phyloP scores from a whole-genome alignment of 1,140 invertebrate species.

The Carcinoscorpius rotundicauda region DNA sequence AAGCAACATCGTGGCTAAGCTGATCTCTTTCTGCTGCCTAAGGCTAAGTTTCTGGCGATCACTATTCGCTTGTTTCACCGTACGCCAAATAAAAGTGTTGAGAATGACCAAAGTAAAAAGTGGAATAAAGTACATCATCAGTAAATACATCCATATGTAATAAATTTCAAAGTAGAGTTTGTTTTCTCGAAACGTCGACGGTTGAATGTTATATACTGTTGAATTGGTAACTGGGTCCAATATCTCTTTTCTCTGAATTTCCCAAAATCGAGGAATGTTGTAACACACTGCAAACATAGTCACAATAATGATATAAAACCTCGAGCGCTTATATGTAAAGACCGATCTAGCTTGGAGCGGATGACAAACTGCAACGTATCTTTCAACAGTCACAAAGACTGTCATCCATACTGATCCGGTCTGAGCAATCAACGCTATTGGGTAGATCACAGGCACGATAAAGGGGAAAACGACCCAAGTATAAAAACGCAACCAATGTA shows the following conservation, averaged over 20 bases:
- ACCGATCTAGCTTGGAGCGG: slow-evolving; percentile 72
- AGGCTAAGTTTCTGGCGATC: slow-evolving; percentile 63
- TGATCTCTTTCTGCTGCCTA: slow-evolving; percentile 69
- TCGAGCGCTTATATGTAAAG: slow-evolving; percentile 79
- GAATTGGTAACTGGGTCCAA: slow-evolving; percentile 14
- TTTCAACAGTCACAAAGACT: slow-evolving; percentile 84
- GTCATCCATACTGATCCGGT: slow-evolving; percentile 91
- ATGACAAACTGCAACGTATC: slow-evolving; percentile 93
- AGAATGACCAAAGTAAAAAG: slow-evolving; percentile 69
- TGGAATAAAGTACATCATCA: slow-evolving; percentile 84
- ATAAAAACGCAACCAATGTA: slow-evolving; percentile 41
- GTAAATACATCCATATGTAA: slow-evolving; percentile 81
- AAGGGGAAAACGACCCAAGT: slow-evolving; percentile 59
- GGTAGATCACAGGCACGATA: slow-evolving; percentile 69
- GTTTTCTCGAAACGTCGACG: slow-evolving; percentile 55
- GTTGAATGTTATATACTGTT: slow-evolving; percentile 42
- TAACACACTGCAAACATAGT: slow-evolving; percentile 69
- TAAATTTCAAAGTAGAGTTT: slow-evolving; percentile 67
- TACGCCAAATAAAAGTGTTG: slow-evolving; percentile 71
- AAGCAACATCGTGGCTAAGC: slow-evolving; percentile 82
- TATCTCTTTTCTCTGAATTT: slow-evolving; percentile 29
- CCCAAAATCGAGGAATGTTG: slow-evolving; percentile 59
- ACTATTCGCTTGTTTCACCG: slow-evolving; percentile 52
- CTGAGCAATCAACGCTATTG: slow-evolving; percentile 69
- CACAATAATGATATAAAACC: slow-evolving; percentile 70